Percentiles rank a stretch among this genome's conserved stretches.
Conservation (phyloP, 2,113 vertebrate genomes). For the Leptobrachium leishanense region DNA sequence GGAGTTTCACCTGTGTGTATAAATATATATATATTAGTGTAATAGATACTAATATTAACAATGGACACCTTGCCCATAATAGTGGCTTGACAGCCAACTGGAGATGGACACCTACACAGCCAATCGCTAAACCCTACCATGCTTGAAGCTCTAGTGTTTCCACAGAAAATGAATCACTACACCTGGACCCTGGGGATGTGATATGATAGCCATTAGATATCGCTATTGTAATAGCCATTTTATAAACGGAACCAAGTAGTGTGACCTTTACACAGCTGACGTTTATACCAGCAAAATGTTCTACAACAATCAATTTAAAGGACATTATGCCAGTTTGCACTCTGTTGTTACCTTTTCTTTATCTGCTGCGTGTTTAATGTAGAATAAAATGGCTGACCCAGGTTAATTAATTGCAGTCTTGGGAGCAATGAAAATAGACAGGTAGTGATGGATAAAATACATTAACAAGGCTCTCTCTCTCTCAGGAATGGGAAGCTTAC, state of each 20-base stretch:
- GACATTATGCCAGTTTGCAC: neutral
- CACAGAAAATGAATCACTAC: too few species aligned
- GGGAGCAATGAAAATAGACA: slow-evolving; percentile 1
- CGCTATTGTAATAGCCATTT: neutral
- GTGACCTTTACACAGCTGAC: neutral
- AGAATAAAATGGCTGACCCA: neutral
- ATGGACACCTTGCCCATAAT: too few species aligned
- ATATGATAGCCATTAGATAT: too few species aligned
- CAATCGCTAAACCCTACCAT: too few species aligned
- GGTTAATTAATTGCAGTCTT: slow-evolving; percentile 1
- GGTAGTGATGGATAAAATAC: neutral
- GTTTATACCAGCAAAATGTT: neutral
- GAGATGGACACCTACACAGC: too few species aligned
- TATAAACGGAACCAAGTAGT: too few species aligned
- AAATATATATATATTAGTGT: too few species aligned
- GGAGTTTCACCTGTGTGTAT: too few species aligned
- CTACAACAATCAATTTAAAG: neutral
- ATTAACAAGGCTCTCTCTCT: neutral
- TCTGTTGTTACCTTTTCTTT: neutral
- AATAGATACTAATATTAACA: too few species aligned
- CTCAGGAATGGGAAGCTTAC: neutral
- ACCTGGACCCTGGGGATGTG: too few species aligned
- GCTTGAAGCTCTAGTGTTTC: too few species aligned
- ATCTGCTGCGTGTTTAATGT: neutral
- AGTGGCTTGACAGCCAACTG: too few species aligned